phyloP scores from a whole-genome alignment of 2,888 invertebrate species.

The Eudasyphora cyanicolor region DNA sequence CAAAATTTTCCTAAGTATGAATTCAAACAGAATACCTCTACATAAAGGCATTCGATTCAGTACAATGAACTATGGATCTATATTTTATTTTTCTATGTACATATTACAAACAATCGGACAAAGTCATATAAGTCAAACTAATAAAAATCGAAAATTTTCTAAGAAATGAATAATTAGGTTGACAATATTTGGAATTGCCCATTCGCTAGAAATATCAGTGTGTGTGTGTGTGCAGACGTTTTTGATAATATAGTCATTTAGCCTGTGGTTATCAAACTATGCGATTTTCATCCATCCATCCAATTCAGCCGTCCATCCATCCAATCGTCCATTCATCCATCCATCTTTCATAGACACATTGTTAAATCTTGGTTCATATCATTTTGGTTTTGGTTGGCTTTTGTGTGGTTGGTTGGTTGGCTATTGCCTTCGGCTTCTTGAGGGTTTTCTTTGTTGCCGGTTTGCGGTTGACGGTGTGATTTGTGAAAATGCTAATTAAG shows the following conservation, averaged over 20 bases:
- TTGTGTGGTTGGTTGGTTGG: no score
- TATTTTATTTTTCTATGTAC: no score
- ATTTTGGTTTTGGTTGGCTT: slow-evolving; percentile 6
- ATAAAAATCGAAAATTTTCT: no score
- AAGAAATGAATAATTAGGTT: no score
- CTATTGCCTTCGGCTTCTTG: slow-evolving; percentile 12
- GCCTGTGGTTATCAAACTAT: slow-evolving; percentile 44
- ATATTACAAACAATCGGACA: no score
- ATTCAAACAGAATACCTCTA: no score
- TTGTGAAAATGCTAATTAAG: slow-evolving; percentile 58
- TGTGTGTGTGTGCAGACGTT: slow-evolving; percentile 35
- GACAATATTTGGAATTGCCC: background rate
- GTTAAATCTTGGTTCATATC: slow-evolving; percentile 26
- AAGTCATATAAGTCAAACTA: no score
- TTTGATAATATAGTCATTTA: slow-evolving; percentile 58
- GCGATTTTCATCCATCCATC: slow-evolving; percentile 14
- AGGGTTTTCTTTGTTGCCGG: slow-evolving; percentile 1
- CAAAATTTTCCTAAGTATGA: no score
- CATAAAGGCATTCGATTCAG: no score
- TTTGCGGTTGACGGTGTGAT: slow-evolving; percentile 41
- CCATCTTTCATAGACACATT: slow-evolving; percentile 19
- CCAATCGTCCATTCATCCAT: background rate
- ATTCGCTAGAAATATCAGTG: background rate
- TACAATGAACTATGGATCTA: no score
- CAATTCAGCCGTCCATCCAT: background rate